Conservation (phyloP, 2,797 vertebrate species). For the Rhynchotus rufescens region DNA sequence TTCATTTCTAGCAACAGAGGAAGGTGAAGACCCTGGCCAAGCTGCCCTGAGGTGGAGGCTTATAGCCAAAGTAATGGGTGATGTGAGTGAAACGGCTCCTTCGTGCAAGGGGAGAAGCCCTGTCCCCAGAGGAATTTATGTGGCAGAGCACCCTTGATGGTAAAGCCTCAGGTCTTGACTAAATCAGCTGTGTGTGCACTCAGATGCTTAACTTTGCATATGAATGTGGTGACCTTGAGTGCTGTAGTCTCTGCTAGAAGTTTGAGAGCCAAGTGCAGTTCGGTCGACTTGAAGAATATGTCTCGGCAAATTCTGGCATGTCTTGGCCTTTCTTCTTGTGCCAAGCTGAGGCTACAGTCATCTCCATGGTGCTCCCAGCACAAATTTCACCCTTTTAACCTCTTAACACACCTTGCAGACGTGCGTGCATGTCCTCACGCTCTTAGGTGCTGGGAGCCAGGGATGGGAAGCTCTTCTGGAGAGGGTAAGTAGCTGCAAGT, state of each 20-base stretch:
- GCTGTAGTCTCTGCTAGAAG: constrained; percentile 21
- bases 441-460: constrained; percentile 22
- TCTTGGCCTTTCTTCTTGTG: constrained; percentile 65
- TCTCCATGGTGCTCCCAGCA: constrained; percentile 34
- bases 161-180: not conserved
- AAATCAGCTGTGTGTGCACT: not conserved
- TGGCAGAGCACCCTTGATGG: not conserved
- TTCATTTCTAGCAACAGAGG: not conserved
- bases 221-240: not conserved
- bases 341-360: constrained; percentile 57
- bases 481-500: constrained; percentile 28
- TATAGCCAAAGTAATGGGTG: not conserved
- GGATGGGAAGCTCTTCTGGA: not conserved
- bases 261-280: constrained; percentile 16
- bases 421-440: constrained; percentile 53
- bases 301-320: constrained; percentile 63
- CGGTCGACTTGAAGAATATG: constrained; percentile 36
- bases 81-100: not conserved
- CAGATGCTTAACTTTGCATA: not conserved
- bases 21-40: not conserved
- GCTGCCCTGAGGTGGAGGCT: not conserved
- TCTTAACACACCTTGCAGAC: constrained; percentile 32
- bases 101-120: not conserved
- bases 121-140: not conserved
- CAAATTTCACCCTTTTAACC: constrained; percentile 58